Conservation (phyloP, 2,888 invertebrate genomes). For the Napeogenes inachia region DNA sequence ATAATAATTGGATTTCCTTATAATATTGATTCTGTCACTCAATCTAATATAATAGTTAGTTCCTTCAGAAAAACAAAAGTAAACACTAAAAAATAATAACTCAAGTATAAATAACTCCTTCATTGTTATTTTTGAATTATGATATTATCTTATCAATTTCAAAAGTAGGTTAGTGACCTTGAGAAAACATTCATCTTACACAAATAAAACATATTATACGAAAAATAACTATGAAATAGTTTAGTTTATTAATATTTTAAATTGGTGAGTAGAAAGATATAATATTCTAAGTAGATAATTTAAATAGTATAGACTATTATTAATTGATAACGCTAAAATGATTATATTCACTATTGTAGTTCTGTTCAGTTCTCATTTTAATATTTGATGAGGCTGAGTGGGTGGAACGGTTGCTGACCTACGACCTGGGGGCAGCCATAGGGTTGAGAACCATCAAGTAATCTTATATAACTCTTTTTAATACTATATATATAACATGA, state of each 20-base stretch:
- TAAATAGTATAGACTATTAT: too few species aligned
- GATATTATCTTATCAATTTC: neutral
- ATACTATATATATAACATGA: neutral
- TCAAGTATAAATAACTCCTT: neutral
- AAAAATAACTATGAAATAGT: too few species aligned
- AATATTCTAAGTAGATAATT: too few species aligned
- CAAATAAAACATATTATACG: too few species aligned
- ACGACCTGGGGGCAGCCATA: constrained; percentile 35
- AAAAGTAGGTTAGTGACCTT: neutral
- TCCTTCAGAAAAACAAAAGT: too few species aligned
- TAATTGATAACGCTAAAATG: constrained; percentile 15
- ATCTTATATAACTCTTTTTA: neutral
- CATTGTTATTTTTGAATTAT: neutral
- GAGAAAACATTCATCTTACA: neutral
- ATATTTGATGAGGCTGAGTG: constrained; percentile 61
- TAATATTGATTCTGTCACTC: too few species aligned
- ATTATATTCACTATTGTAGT: constrained; percentile 44
- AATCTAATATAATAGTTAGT: too few species aligned
- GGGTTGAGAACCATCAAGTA: constrained; percentile 38
- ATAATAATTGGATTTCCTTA: too few species aligned
- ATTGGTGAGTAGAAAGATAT: too few species aligned
- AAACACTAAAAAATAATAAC: too few species aligned
- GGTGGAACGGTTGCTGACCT: constrained; percentile 49
- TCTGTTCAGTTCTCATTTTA: constrained; percentile 55
- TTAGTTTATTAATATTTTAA: too few species aligned